A percentile compares a stretch with the other conserved stretches of the same genome.
Evolutionary conservation across 1,140 invertebrate species (phyloP).

Genomic region (Zaprionus davidi): DNA sequence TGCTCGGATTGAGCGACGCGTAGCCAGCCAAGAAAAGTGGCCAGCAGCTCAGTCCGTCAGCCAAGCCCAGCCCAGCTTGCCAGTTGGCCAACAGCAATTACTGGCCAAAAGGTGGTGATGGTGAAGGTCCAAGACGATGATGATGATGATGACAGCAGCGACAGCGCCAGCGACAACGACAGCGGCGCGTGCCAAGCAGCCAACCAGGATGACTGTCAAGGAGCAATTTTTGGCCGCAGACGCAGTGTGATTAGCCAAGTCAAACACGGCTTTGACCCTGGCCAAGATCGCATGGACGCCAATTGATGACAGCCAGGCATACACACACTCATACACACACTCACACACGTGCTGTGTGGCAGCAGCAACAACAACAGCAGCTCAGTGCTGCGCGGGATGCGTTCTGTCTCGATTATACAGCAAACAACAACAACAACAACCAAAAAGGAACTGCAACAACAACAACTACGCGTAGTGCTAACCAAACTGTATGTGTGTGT

Average conservation of each 20-base stretch:
- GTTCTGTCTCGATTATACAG: constrained; percentile 83
- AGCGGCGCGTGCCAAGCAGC: constrained; percentile 30
- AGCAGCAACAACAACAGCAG: constrained; percentile 43
- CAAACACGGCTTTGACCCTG: constrained; percentile 70
- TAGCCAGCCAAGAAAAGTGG: constrained; percentile 83
- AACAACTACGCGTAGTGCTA: constrained; percentile 53
- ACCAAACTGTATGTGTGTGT: constrained; percentile 27
- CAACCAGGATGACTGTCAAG: constrained; percentile 43
- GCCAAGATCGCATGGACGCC: constrained; percentile 74
- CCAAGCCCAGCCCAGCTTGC: constrained; percentile 28
- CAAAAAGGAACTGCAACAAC: constrained; percentile 57
- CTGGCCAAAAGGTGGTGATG: constrained; percentile 65
- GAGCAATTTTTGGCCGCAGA: constrained; percentile 65
- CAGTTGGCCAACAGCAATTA: constrained; percentile 54
- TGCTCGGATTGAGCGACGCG: constrained; percentile 66
- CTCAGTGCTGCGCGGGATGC: constrained; percentile 39
- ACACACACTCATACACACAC: constrained; percentile 30
- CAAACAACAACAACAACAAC: constrained; percentile 60
- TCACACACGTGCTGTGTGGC: constrained; percentile 38
- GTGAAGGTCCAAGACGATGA: constrained; percentile 61
- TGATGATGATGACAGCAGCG: constrained; percentile 38
- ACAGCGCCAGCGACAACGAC: constrained; percentile 15
- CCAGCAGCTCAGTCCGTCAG: constrained; percentile 50
- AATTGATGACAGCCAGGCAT: constrained; percentile 58
- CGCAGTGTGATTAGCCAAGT: constrained; percentile 81